Base-by-base conservation (phyloP, 2,113 vertebrate species). In the Xyrauchen texanus region DNA sequence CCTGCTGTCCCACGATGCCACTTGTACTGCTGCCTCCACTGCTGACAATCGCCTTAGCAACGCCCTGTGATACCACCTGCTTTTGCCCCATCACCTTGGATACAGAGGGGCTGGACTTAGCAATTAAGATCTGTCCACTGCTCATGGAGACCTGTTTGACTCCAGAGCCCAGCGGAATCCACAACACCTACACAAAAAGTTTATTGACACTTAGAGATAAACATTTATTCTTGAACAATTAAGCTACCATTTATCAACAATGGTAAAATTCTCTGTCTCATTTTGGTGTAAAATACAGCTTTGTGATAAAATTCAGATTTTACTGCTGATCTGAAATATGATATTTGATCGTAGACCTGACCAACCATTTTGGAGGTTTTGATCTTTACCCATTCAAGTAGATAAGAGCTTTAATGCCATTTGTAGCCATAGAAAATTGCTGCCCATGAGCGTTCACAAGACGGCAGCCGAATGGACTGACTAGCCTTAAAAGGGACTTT, bases 71-170 rank as follows among this genome's bases (percentile, higher is more conserved):
- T 84, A 98, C 91, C 82, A 98, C 96, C 88, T 98, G 97, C 86
- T 99, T 99, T 2, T 94, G 94, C 6, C 94, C 94, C 85, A 97
- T 93, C 82, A 96, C 93, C 87, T 98, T 98, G 83, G 96, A 91
- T n/a, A 93, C 93, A 0, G 95, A 93, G 34, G 96, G 93, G 88
- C 91, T 92, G 77, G 96, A 93, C 88, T 99, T 99, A 78, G 98
- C 94, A 8, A 99, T 96, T n/a, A 99, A 92, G 86, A 99, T 98
- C 87, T 99, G 97, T n/a, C 98, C 96, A 8, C 97, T 95, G 77
- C 97, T 95, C 76, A 99, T 95, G 2, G 98, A 95, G 83, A 99
- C 95, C 85, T 98, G 98, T 82, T 99, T 99, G 85, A 97, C 95
- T 0, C 96, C 89, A 45, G 97, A 96, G 70, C 95, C 94, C 0